Evolutionary conservation across 2,113 vertebrate genomes (phyloP).

Genomic region (Ellobius talpinus): DNA sequence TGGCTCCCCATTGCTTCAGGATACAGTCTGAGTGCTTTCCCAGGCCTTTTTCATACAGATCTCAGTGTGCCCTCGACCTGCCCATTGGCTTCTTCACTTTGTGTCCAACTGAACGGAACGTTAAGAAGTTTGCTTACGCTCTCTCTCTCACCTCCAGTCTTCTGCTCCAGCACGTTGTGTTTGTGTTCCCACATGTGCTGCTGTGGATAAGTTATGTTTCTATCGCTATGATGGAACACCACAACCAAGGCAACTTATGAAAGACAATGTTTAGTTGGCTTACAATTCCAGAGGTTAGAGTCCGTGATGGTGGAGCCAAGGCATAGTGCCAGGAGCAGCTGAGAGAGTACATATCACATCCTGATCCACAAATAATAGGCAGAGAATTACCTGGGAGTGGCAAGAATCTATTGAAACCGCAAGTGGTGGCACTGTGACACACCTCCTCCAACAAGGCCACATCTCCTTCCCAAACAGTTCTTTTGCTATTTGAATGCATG

Average conservation of each 20-base stretch:
- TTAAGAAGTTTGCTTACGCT: not conserved
- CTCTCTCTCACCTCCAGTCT: not conserved
- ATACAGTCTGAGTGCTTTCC: not conserved
- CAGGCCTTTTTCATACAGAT: not conserved
- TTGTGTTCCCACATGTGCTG: not conserved
- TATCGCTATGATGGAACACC: not conserved
- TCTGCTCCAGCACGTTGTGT: not conserved
- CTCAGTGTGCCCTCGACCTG: not conserved
- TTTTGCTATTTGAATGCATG: not conserved
- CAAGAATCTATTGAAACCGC: not conserved
- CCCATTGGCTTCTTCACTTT: not conserved
- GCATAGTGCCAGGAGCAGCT: not conserved
- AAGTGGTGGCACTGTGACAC: no score
- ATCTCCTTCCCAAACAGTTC: not conserved
- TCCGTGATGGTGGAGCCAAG: not conserved
- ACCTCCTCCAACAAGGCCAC: not conserved
- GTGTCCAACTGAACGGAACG: not conserved
- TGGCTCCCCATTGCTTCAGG: not conserved
- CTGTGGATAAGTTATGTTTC: not conserved
- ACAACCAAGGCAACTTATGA: not conserved
- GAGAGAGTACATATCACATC: not conserved
- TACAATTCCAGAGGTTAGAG: not conserved
- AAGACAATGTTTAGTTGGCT: not conserved
- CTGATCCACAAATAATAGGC: not conserved
- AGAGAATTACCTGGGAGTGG: not conserved